Conservation (phyloP, 2,888 invertebrate genomes). For the Sinopyrophorus schimmeli region DNA sequence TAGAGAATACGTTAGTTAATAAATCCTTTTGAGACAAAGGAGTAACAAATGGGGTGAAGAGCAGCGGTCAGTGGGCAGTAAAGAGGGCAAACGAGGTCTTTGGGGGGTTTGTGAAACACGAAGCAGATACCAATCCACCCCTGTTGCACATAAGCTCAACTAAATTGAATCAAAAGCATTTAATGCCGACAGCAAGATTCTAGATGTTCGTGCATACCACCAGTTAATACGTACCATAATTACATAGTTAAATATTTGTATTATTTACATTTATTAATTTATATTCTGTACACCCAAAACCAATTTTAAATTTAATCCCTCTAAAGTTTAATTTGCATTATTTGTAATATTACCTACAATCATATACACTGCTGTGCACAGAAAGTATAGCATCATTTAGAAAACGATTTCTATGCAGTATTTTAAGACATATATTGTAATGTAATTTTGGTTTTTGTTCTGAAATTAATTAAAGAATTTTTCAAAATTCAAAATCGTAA, state of each 20-base stretch:
- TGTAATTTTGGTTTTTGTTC: too few relatives aligned
- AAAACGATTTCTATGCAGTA: too few relatives aligned
- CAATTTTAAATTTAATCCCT: too few relatives aligned
- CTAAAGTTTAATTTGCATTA: too few relatives aligned
- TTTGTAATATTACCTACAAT: too few relatives aligned
- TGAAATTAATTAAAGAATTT: too few relatives aligned
- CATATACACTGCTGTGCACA: too few relatives aligned
- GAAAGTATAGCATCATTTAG: too few relatives aligned
- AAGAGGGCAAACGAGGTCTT: conserved; percentile 33
- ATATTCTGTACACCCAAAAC: too few relatives aligned
- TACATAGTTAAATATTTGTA: conserved; percentile 46
- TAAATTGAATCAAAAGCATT: conserved; percentile 51
- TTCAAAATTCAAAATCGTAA: too few relatives aligned
- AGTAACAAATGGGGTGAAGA: conserved; percentile 37
- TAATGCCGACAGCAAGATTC: conserved; percentile 48
- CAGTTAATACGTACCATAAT: conserved; percentile 46
- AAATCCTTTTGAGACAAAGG: conserved; percentile 32
- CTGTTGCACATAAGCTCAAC: conserved; percentile 48
- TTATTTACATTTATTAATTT: conserved; percentile 11
- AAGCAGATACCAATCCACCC: conserved; percentile 38
- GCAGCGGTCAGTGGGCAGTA: conserved; percentile 36
- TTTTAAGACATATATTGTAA: too few relatives aligned
- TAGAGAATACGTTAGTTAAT: conserved; percentile 27
- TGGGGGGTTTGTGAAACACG: conserved; percentile 32
- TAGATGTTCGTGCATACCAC: conserved; percentile 40